Conservation (phyloP, 2,113 vertebrate genomes). For the Cyanistes caeruleus region DNA sequence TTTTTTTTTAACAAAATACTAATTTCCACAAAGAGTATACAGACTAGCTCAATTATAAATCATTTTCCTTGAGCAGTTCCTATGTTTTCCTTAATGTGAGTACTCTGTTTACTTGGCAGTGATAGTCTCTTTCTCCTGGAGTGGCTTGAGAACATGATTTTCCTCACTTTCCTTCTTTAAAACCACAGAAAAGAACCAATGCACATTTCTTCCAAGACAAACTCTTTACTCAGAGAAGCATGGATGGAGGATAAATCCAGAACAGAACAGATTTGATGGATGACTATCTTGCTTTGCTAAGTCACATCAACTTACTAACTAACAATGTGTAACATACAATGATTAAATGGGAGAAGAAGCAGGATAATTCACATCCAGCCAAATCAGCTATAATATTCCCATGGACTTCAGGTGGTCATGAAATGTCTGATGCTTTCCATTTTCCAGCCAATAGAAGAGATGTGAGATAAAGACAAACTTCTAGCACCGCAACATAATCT, state of each 20-base stretch:
- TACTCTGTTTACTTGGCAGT: not conserved
- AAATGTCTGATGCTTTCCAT: not conserved
- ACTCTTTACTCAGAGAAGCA: not conserved
- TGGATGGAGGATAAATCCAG: not conserved
- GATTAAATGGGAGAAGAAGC: not conserved
- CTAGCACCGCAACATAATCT: not conserved
- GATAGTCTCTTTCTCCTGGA: not conserved
- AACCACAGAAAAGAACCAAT: not conserved
- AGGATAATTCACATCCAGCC: not conserved
- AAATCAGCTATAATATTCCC: not conserved
- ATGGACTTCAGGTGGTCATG: not conserved
- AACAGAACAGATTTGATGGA: not conserved
- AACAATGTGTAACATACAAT: not conserved
- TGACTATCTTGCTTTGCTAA: not conserved
- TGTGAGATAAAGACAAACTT: not conserved
- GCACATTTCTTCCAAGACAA: not conserved
- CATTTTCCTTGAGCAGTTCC: not conserved
- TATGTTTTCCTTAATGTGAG: not conserved
- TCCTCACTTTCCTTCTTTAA: not conserved
- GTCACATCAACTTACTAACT: not conserved
- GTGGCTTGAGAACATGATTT: not conserved
- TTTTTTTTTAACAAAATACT: not conserved
- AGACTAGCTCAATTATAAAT: not conserved
- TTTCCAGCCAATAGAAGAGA: not conserved
- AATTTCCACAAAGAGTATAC: not conserved